phyloP scores from a whole-genome alignment of 2,113 vertebrate species.

The Microcebus tavaratra region DNA sequence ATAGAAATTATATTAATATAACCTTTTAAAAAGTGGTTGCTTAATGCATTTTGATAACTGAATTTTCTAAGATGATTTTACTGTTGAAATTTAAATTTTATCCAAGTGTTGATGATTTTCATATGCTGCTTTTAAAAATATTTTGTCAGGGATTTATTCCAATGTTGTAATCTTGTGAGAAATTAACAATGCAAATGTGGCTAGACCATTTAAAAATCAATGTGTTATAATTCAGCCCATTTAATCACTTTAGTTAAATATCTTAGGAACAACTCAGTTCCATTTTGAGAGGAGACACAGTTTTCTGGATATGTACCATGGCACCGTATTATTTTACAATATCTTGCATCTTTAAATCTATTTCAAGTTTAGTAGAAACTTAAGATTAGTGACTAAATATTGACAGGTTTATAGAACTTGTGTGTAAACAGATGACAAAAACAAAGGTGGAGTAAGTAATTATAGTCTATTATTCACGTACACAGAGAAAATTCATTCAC shows the following conservation, averaged over 20 bases:
- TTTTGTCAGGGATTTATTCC: background rate
- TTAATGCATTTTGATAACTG: constrained; percentile 47
- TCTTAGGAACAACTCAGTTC: background rate
- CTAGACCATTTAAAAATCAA: constrained; percentile 37
- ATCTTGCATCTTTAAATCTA: constrained; percentile 15
- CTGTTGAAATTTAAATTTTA: constrained; percentile 1
- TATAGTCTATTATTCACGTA: constrained; percentile 29
- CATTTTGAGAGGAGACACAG: background rate
- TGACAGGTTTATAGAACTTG: constrained; percentile 15
- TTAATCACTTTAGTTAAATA: constrained; percentile 38
- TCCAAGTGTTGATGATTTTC: background rate
- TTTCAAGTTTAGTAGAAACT: constrained; percentile 7
- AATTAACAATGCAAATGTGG: constrained; percentile 31
- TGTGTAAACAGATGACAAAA: constrained; percentile 45
- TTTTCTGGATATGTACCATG: background rate
- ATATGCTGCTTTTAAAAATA: background rate
- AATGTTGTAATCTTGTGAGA: constrained; percentile 7
- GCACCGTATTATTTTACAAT: background rate
- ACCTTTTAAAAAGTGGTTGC: constrained; percentile 40
- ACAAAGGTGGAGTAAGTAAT: background rate
- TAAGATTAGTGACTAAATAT: constrained; percentile 44
- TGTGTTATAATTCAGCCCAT: constrained; percentile 19
- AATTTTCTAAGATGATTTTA: background rate
- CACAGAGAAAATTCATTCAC: constrained; percentile 22
- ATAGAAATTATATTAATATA: background rate